Base-by-base conservation (phyloP, 2,797 vertebrate species). In the Bothrops alternatus region DNA sequence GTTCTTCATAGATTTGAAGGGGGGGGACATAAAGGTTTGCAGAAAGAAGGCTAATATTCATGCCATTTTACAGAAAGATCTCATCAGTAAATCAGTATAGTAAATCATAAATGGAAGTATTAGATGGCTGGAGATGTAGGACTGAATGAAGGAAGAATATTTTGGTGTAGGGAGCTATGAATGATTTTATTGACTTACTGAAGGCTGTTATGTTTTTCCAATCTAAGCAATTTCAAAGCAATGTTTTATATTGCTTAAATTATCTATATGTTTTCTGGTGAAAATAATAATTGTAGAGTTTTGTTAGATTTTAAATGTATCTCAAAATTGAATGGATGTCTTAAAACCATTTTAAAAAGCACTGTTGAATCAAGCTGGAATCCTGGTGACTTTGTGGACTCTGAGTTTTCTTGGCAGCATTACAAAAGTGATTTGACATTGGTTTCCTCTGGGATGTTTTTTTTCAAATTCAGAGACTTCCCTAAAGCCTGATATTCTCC, bases 251-350 rank as follows among this genome's bases (percentile, higher is more conserved):
- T 96, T 96, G 96, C 97, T 97, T 96, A 95, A 97, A 97, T 96
- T 97, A 96, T 94, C 94, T 95, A 95, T 96, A 95, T 97, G 94
- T 97, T 96, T 97, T 97, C 96, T 98, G 97, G 95, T 97, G 96
- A 97, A 97, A 95, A 94, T 97, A 97, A 97, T 97, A 98, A 97
- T 97, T 95, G 95, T 94, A 95, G 95, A 95, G 95, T 97, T 98
- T 97, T 97, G 96, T 97, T 97, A 97, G 97, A 97, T 98, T 98
- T 97, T 96, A 97, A 97, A 97, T 96, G 95, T 94, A 96, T 97
- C 97, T 97, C 97, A 97, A 92, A 97, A 97, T 97, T 96, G 95
- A 97, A 96, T 94, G 97, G 95, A 97, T 96, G 97, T 97, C 97
- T 97, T 97, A 97, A 97, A 97, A 94, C 97, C 96, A 97, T 97